Evolutionary conservation across 53 echinoderm and acorn worm genomes (phyloP).

Genomic region (Stichopus horrens): DNA sequence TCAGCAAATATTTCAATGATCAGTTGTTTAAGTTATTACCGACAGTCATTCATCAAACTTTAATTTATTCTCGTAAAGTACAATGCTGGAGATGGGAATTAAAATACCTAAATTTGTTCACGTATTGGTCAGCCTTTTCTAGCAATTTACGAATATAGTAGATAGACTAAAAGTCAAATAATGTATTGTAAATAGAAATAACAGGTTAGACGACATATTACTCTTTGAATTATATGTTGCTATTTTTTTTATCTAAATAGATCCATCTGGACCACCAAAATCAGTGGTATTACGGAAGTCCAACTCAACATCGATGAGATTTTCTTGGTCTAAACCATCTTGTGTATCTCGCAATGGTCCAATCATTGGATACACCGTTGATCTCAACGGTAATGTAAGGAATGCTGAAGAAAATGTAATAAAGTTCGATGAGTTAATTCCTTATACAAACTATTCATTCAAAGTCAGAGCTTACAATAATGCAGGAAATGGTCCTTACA

Average conservation of each 20-base stretch:
- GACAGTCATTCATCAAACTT: too few relatives aligned
- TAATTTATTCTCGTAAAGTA: too few relatives aligned
- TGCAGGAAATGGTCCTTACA: conserved; percentile 49
- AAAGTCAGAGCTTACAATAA: conserved; percentile 54
- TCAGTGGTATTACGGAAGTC: background rate
- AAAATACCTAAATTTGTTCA: too few relatives aligned
- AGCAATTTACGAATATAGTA: too few relatives aligned
- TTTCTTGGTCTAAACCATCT: background rate
- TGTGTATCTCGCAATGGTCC: conserved; percentile 17
- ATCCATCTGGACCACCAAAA: background rate
- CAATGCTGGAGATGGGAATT: too few relatives aligned
- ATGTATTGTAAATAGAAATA: too few relatives aligned
- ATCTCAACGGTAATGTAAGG: background rate
- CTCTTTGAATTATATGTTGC: too few relatives aligned
- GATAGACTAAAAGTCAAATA: too few relatives aligned
- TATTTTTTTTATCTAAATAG: background rate
- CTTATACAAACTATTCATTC: conserved; percentile 61
- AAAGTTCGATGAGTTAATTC: conserved; percentile 31
- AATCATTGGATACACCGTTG: background rate
- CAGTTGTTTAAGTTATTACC: too few relatives aligned
- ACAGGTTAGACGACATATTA: too few relatives aligned
- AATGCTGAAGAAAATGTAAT: background rate
- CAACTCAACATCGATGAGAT: background rate
- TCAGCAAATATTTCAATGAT: too few relatives aligned
- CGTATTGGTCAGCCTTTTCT: too few relatives aligned